Evolutionary conservation across 2,888 invertebrate genomes (phyloP).

Genomic region (Tetanocera ferruginea): DNA sequence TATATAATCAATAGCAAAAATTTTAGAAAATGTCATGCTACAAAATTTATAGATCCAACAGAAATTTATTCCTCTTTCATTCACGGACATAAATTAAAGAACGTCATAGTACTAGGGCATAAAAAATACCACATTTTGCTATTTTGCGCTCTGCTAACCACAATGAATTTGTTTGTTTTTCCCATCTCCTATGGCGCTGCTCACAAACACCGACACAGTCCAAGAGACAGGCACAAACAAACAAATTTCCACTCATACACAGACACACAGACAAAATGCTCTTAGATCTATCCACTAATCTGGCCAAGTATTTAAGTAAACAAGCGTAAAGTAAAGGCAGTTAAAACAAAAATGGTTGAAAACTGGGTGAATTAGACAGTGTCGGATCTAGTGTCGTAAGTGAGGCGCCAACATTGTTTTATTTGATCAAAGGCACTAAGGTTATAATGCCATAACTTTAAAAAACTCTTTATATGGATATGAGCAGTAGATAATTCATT

Average conservation of each 20-base stretch:
- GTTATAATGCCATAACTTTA: too few species aligned
- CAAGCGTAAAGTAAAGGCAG: not conserved
- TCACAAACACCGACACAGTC: not conserved
- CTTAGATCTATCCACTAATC: constrained; percentile 20
- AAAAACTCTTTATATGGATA: too few species aligned
- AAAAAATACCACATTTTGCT: not conserved
- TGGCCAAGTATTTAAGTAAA: constrained; percentile 29
- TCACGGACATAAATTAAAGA: not conserved
- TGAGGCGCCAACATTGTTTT: too few species aligned
- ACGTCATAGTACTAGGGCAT: not conserved
- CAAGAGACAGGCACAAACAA: too few species aligned
- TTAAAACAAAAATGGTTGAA: not conserved
- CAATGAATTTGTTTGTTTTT: constrained; percentile 10
- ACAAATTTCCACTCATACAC: not conserved
- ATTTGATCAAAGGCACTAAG: too few species aligned
- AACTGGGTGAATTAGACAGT: not conserved
- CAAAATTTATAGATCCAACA: constrained; percentile 2
- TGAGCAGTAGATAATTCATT: too few species aligned
- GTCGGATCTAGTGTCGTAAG: too few species aligned
- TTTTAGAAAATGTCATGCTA: not conserved
- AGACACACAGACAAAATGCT: not conserved
- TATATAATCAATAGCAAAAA: not conserved
- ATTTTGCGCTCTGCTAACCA: not conserved
- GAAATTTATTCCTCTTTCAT: constrained; percentile 3
- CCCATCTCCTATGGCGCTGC: not conserved